These are phyloP conservation scores for Mormyrus proboscirostris DNA, from an alignment of 2,797 vertebrate genomes.

Conservation along the genomic window DNA sequence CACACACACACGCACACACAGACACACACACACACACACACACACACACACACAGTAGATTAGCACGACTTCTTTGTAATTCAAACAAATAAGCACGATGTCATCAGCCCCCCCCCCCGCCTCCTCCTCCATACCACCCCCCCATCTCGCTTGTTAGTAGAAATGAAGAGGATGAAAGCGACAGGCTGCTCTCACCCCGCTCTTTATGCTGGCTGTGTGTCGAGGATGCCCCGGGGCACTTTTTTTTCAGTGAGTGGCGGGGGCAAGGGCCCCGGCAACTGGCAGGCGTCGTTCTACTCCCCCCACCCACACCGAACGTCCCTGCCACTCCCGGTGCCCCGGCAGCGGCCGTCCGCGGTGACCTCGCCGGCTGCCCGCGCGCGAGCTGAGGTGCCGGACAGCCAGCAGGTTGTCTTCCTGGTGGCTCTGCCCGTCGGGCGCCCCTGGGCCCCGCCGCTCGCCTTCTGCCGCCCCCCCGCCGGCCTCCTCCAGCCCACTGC, in stretches of 20 bases:
- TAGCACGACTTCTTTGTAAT: constrained; percentile 54
- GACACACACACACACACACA: background rate
- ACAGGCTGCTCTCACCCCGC: constrained; percentile 25
- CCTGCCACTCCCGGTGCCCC: background rate
- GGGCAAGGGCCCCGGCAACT: constrained; percentile 41
- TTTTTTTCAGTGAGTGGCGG: constrained; percentile 23
- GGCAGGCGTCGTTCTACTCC: constrained; percentile 35
- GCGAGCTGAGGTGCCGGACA: background rate
- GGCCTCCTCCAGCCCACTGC: constrained; percentile 46
- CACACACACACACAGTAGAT: constrained; percentile 38
- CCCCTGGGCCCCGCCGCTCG: constrained; percentile 45
- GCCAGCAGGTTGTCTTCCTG: constrained; percentile 35
- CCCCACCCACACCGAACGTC: constrained; percentile 42
- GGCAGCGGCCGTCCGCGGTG: constrained; percentile 31
- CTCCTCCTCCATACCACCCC: background rate
- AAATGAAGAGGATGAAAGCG: constrained; percentile 52
- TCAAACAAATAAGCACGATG: constrained; percentile 55
- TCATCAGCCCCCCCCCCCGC: background rate
- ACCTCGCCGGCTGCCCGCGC: constrained; percentile 47
- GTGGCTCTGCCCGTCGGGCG: constrained; percentile 41
- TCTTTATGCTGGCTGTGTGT: constrained; percentile 46
- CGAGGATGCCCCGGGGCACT: constrained; percentile 49
- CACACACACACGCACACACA: background rate
- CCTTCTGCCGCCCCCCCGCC: constrained; percentile 45
- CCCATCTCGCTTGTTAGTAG: constrained; percentile 36